Percentiles rank a stretch among this genome's conserved stretches.
phyloP scores from a whole-genome alignment of 2,888 invertebrate species.

The Theretra japonica region DNA sequence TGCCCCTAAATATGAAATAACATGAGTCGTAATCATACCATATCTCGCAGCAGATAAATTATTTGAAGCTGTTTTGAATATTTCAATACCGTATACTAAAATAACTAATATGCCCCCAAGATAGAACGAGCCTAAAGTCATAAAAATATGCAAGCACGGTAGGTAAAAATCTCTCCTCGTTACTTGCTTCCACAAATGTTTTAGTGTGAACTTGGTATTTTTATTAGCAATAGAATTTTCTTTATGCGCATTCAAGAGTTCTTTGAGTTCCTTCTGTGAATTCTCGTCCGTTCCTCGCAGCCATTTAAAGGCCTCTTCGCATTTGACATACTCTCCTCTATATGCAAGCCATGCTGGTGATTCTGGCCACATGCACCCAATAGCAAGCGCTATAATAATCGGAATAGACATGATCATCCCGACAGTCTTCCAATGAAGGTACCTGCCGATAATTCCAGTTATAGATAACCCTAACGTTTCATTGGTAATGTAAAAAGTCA shows the following conservation, averaged over 20 bases:
- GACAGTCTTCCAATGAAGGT: not conserved
- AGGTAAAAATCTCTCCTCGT: constrained; percentile 34
- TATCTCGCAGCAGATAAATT: constrained; percentile 31
- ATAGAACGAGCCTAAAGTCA: constrained; percentile 33
- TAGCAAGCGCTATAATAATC: constrained; percentile 23
- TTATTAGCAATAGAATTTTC: not conserved
- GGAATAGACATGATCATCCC: constrained; percentile 1
- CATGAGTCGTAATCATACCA: constrained; percentile 32
- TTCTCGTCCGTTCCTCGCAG: constrained; percentile 9
- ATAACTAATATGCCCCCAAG: constrained; percentile 36
- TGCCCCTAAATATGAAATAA: constrained; percentile 30
- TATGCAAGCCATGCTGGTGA: constrained; percentile 29
- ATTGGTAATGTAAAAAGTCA: not conserved
- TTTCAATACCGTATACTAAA: constrained; percentile 35
- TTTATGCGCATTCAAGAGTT: constrained; percentile 14
- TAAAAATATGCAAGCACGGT: constrained; percentile 36
- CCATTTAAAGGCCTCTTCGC: constrained; percentile 18
- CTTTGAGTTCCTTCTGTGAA: not conserved
- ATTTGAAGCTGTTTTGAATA: constrained; percentile 32
- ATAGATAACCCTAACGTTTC: not conserved
- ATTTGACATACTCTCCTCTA: constrained; percentile 23
- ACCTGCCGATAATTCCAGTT: not conserved
- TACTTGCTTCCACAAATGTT: constrained; percentile 12
- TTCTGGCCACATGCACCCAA: constrained; percentile 28
- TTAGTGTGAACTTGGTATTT: not conserved